Base-by-base conservation (phyloP, 2,888 invertebrate species). In the Melanotus villosus region DNA sequence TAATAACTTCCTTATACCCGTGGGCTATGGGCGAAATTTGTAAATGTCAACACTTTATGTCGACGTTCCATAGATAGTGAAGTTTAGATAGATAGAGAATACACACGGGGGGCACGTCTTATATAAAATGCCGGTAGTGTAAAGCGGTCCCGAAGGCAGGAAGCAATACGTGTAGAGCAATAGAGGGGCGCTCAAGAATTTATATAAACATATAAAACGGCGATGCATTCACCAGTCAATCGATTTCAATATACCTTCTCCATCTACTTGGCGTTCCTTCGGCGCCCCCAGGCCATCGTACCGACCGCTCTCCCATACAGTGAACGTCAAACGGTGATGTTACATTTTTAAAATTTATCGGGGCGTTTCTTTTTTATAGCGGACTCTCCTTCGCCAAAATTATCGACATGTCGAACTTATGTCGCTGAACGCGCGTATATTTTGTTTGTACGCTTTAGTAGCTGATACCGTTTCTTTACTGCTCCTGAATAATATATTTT, bases 171-270 rank as follows among this genome's bases (percentile, higher is more conserved):
- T 69, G 70, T 74, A 72, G 62, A 56, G 76, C 71, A 70, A 74
- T 76, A 74, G 73, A 71, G 70, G 77, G 77, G 76, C 68, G 73
- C 74, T 77, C 74, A 73, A 72, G 73, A 73, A 72, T 73, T 72
- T 78, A 79, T 78, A 79, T 80, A 80, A 79, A 80, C 78, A 78
- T 78, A 79, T 78, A 80, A 79, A 80, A 78, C 76, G 75, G 72
- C 75, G 69, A 75, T 78, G 76, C 76, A 78, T 77, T 78, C 78
- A 78, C 75, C 74, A 78, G 75, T 79, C 79, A 79, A 80, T 80
- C 80, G 80, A 80, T 80, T 80, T 78, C 79, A 80, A 80, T 80
- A 77, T 78, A 76, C 75, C 71, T 76, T 73, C 70, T 68, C 65
- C 65, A 70, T 71, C 62, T 70, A 73, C 64, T 68, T 68, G 57